Evolutionary conservation across 2,888 invertebrate genomes (phyloP).

Genomic region (Chydorus sphaericus): DNA sequence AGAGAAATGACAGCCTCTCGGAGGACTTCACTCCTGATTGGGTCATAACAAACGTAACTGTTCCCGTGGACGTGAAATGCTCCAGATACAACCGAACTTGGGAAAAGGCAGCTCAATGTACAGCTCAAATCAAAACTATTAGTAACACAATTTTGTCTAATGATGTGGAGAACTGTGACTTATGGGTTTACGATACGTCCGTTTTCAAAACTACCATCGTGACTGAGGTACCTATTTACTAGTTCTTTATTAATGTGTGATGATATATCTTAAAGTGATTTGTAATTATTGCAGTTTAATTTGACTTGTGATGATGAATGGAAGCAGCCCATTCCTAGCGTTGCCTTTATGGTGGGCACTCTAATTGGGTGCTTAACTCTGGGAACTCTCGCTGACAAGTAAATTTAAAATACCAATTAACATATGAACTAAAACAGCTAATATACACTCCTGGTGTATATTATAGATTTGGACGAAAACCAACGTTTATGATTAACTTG

Average conservation of each 20-base stretch:
- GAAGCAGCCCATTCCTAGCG: slow-evolving; percentile 2
- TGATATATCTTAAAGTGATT: neutral
- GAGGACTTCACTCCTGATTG: too few relatives aligned
- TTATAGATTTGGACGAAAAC: neutral
- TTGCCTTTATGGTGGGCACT: slow-evolving; percentile 1
- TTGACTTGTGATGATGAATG: slow-evolving; percentile 30
- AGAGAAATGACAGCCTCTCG: neutral
- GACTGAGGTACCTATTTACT: neutral
- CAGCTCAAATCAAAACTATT: neutral
- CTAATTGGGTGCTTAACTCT: slow-evolving; percentile 5
- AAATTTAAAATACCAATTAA: too few relatives aligned
- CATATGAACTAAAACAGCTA: too few relatives aligned
- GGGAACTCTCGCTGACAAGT: slow-evolving; percentile 6
- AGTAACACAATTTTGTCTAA: too few relatives aligned
- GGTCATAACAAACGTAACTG: neutral
- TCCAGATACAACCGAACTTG: neutral
- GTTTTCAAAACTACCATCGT: neutral
- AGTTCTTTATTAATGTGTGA: neutral
- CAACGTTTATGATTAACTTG: neutral
- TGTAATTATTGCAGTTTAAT: slow-evolving; percentile 32
- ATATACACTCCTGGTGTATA: neutral
- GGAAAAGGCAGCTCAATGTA: neutral
- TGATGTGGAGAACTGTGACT: neutral
- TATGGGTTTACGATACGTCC: neutral
- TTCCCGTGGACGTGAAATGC: neutral